Evolutionary conservation across 2,888 invertebrate genomes (phyloP).

Genomic region (Eupithecia inturbata): DNA sequence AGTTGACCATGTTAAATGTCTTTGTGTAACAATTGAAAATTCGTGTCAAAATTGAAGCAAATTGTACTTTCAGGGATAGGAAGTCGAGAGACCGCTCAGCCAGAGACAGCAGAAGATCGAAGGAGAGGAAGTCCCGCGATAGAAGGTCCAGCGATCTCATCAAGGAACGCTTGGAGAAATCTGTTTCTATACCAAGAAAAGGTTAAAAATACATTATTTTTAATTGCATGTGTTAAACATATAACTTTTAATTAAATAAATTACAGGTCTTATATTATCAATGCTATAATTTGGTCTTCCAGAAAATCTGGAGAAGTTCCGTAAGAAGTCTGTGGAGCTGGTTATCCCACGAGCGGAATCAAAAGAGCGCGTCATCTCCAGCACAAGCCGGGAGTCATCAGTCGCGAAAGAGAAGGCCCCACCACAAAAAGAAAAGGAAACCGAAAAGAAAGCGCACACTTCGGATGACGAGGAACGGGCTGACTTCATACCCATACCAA

Average conservation of each 20-base stretch:
- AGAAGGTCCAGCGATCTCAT: constrained; percentile 77
- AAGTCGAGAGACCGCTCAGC: constrained; percentile 73
- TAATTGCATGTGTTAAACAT: neutral
- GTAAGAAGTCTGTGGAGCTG: constrained; percentile 72
- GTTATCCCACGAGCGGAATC: constrained; percentile 63
- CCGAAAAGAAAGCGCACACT: constrained; percentile 62
- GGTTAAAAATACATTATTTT: constrained; percentile 54
- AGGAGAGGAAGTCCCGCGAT: constrained; percentile 80
- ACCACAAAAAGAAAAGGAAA: constrained; percentile 59
- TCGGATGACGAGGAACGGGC: constrained; percentile 77
- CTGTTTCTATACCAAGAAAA: constrained; percentile 79
- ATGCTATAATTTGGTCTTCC: constrained; percentile 23
- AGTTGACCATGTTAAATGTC: neutral
- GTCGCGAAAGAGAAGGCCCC: constrained; percentile 70
- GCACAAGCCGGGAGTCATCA: constrained; percentile 79
- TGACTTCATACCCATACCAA: constrained; percentile 72
- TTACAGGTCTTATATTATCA: neutral
- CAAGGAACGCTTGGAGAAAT: constrained; percentile 78
- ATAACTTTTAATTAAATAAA: neutral
- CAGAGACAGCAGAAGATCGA: constrained; percentile 70
- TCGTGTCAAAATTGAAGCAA: neutral
- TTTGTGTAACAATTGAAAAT: neutral
- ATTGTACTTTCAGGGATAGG: constrained; percentile 63
- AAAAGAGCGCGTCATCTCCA: constrained; percentile 73
- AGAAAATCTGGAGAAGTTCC: constrained; percentile 72